Evolutionary conservation across 2,888 invertebrate species (phyloP), one percentile per base, ranked within the genome.

Genomic region (Eristalinus sepulchralis): DNA sequence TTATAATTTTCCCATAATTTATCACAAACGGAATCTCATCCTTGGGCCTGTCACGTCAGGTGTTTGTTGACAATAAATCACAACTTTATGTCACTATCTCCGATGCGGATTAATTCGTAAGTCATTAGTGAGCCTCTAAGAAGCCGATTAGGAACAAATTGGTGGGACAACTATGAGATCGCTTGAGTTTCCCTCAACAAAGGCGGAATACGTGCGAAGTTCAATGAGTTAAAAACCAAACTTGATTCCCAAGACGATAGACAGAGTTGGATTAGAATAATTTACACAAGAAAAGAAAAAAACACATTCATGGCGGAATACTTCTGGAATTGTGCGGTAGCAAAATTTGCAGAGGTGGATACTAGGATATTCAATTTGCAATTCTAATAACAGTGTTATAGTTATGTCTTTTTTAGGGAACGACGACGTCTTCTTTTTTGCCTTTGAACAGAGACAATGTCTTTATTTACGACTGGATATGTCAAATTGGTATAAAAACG

Each of bases 1-100:
- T 47, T n/a, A 63, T 73, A 73, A 73, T 73, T 73, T 73, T 73
- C 47, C 55, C 71, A 71, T 71, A 71, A 60, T 71, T 71, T 71
- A 24, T 71, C 55, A 67, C 47, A 57, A 57, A 22, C 31, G 55
- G 59, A 70, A 70, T 39, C 22, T n/a, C 8, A 11, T 27, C 20
- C 20, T 13, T 10, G 11, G 13, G 24, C n/a, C n/a, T n/a, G 17
- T 60, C 31, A 17, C 20, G 13, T 9, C 13, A 27, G 24, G 59
- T 71, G 27, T 59, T 27, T 71, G 71, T 24, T 36, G 59, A 39
- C 6, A 71, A 47, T 71, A 71, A 71, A 71, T 71, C 71, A 71
- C 36, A 24, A 71, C 24, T 60, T 27, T 34, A 63, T 63, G 31
- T 22, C 24, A 27, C 8, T 17, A 47, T 68, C 11, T 20, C 20